Conservation (phyloP, 2,797 vertebrate genomes). For the Sebastes matsubarae region DNA sequence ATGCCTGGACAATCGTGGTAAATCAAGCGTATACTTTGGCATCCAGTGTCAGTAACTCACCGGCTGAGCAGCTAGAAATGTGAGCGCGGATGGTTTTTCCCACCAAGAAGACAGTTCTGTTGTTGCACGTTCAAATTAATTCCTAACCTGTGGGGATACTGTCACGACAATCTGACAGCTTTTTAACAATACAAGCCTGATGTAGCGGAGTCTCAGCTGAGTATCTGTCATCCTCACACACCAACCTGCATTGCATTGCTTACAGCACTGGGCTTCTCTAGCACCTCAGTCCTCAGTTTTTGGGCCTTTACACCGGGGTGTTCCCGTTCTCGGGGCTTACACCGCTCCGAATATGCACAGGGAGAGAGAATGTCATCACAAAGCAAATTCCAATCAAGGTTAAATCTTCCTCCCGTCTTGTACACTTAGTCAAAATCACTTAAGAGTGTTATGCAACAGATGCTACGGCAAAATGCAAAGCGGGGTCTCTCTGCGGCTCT, state of each 20-base stretch:
- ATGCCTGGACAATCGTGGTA: background rate
- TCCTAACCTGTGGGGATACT: conserved; percentile 62
- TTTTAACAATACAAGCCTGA: conserved; percentile 46
- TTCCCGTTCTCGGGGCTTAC: background rate
- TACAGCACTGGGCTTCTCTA: background rate
- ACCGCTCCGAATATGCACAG: background rate
- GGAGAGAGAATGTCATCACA: background rate
- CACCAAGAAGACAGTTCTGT: conserved; percentile 38
- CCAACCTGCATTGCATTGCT: conserved; percentile 18
- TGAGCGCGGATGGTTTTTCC: background rate
- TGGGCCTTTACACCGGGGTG: background rate
- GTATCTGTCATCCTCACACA: conserved; percentile 42
- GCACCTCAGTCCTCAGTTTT: background rate
- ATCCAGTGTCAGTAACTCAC: background rate
- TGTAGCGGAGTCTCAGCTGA: conserved; percentile 38
- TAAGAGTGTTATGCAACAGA: conserved; percentile 28
- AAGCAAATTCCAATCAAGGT: conserved; percentile 20
- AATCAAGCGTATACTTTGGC: background rate
- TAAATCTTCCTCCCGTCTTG: background rate
- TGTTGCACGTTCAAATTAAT: conserved; percentile 60
- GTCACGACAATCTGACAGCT: conserved; percentile 56
- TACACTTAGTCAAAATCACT: background rate
- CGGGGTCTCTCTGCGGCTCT: background rate
- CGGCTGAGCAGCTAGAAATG: background rate
- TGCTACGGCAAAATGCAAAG: conserved; percentile 31